Base-by-base conservation (phyloP, 2,797 vertebrate genomes). In the Danio jaintianensis region DNA sequence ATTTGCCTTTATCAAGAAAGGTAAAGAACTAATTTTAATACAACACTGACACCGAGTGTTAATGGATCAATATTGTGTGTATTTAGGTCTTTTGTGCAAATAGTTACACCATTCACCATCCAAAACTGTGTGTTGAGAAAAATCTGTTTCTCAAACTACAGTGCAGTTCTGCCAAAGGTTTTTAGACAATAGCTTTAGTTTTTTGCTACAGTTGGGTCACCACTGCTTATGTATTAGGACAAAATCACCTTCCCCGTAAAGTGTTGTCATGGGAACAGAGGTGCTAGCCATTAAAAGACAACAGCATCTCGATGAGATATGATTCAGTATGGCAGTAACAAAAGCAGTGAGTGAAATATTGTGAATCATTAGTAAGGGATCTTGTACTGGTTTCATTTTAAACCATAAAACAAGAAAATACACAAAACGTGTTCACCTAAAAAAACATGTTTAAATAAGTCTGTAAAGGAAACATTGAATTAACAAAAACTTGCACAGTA, bases 11-110 rank as follows among this genome's bases (percentile, higher is more conserved):
- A 42, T 22, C 9, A 56, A 47, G 43, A 56, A n/a, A 48, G 4
- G 0, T 4, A 56, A 29, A 38, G 11, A 16, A 15, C 22, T 47
- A 47, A 58, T 11, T 74, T 59, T 55, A 48, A 43, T 45, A 40
- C 40, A 85, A 87, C 38, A 81, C 80, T 87, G 85, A 82, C 83
- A 84, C 72, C 82, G 79, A 66, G 72, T 79, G 83, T 67, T 66
- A 66, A 45, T 9, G 20, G 63, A 38, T 58, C 42, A 11, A 76
- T 6, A 76, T 66, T 53, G 48, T 75, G n/a, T 11, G 2, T 7
- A 4, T 53, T 53, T 43, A 42, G 15, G 53, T 75, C 16, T 12
- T 29, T 16, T 50, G 18, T 68, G 20, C 13, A 16, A 69, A 18
- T 12, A 11, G 29, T 40, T 55, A 2, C 8, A 76, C 15, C 2